phyloP scores from a whole-genome alignment of 2,888 invertebrate genomes.

The Glyphotaelius pellucidus region DNA sequence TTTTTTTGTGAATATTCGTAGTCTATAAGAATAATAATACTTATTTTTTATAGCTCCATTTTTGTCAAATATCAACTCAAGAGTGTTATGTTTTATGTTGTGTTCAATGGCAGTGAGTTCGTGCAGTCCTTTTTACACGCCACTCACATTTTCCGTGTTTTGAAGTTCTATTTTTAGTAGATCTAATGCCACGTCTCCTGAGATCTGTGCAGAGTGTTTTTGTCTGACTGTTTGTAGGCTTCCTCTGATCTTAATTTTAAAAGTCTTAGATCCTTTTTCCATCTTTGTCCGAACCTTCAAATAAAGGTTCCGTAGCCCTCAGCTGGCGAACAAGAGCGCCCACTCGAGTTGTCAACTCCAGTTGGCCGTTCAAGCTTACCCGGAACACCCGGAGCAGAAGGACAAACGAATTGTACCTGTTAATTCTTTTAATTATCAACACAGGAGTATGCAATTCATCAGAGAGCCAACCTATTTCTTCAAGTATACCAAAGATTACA shows the following conservation, averaged over 20 bases:
- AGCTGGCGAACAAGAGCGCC: background rate
- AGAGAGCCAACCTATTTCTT: background rate
- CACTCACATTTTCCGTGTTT: background rate
- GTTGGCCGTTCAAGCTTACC: background rate
- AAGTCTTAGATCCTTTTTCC: background rate
- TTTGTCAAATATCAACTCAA: background rate
- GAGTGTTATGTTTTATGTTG: background rate
- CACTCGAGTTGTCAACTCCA: background rate
- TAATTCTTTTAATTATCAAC: background rate
- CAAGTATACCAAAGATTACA: background rate
- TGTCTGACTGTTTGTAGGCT: background rate
- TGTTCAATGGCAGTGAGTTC: background rate
- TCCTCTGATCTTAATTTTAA: background rate
- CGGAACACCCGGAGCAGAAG: background rate
- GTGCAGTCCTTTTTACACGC: background rate
- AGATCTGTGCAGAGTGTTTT: background rate
- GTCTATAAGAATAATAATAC: background rate
- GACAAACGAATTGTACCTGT: background rate
- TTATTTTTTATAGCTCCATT: background rate
- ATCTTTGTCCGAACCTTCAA: background rate
- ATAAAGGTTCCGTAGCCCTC: background rate
- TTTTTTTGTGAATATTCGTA: too few relatives aligned
- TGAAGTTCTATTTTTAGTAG: background rate
- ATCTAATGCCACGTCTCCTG: background rate
- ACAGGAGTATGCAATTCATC: background rate